Evolutionary conservation across 1,140 invertebrate genomes (phyloP), one percentile per base, ranked within the genome.

Genomic region (Apolygus lucorum): DNA sequence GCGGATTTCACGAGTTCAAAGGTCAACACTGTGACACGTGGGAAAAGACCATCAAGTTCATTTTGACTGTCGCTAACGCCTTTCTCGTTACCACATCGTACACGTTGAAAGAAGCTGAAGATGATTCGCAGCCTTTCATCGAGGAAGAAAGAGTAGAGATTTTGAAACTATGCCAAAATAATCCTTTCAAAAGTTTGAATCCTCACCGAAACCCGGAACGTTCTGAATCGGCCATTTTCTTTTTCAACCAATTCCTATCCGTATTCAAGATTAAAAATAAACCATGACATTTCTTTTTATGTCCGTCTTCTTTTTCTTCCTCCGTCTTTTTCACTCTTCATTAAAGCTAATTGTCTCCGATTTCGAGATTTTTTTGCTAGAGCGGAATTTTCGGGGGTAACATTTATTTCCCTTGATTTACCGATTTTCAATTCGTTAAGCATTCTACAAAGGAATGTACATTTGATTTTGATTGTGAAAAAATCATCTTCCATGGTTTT

Each of bases 1-100:
- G 65, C 29, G 65, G 65, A 21, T 67, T 67, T 34, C 27, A 67
- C 27, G 65, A 67, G 25, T 67, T 67, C 25, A 4, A 13, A 14
- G 65, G 65, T 21, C n/a, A n/a, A n/a, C 2, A 42, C 2, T 22
- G 2, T n/a, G 65, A 67, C 27, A 29, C 65, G 29, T 67, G 65
- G 65, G 8, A 28, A 11, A 1, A 28, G 1, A 67, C 65, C 13
- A 4, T 67, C 4, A 21, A 59, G 8, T 59, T 17, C 22, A 59
- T 59, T 22, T 21, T 59, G 8, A 59, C 22, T 17, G 8, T 14
- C 4, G 22, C 2, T 14, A 21, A 59, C 22, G 22, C 22, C 11
- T 4, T 59, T 59, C 11, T 59, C 22, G 4, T 59, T 24, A 59
- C 54, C 22, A 59, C 54, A 4, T 59, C 54, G 11, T 59, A 59